Base-by-base conservation (phyloP, 2,888 invertebrate species). In the Apotomis capreana region DNA sequence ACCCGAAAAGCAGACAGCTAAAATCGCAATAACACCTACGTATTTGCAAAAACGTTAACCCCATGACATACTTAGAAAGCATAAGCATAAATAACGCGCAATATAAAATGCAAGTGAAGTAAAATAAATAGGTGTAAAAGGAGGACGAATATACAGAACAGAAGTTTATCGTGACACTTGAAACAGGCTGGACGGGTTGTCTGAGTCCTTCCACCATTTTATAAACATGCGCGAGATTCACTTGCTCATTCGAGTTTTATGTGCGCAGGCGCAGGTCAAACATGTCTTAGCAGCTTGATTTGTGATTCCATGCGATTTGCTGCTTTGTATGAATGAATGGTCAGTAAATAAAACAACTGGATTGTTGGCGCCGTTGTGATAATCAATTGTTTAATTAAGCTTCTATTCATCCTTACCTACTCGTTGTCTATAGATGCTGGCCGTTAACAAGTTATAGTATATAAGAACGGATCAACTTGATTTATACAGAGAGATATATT, bases 181-280 rank as follows among this genome's bases (percentile, higher is more conserved):
- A 74, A 80, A 79, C 81, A 80, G 74, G 77, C 74, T 75, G n/a
- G 79, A 70, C 83, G 73, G 70, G 76, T 80, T 80, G 74, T 79
- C 79, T 78, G 70, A 75, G 74, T 73, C 74, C 75, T 76, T 77
- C 75, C 71, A 76, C 74, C 68, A 73, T 76, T 76, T 58, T 74
- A 77, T 74, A 65, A 26, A 26, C 46, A 49, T 49, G 55, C 64
- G 13, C 49, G 49, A 51, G 26, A 26, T 36, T 51, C 36, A 51
- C 51, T 52, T 52, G 51, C 13, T 2, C 60, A 59, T 49, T 49
- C 40, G 44, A 46, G 40, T 58, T 69, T 61, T 58, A 69, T 57
- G 15, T 36, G 40, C 36, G 55, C 9, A 62, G 8, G 60, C n/a
- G 13, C 40, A 40, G 4, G 40, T 36, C 10, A 10, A 57, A 9